Evolutionary conservation across 2,797 vertebrate species (phyloP), one percentile per base, ranked within the genome.

Genomic region (Betta splendens): DNA sequence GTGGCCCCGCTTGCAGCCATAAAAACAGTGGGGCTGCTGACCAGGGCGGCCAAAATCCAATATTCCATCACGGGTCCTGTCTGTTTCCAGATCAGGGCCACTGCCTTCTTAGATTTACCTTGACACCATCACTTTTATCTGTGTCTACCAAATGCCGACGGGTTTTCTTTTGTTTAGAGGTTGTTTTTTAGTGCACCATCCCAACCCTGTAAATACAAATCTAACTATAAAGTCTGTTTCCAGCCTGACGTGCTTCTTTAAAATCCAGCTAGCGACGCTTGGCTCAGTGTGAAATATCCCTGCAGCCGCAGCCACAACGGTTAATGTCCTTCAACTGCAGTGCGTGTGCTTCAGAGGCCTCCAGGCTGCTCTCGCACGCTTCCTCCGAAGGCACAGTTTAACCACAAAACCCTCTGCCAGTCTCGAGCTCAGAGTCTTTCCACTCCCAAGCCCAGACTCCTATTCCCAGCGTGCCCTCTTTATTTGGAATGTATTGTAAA

Each of bases 31-130:
- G 90, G 87, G 83, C 83, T 12, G 54, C 72, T 77, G 86, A 87
- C 84, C 89, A 90, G 84, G 85, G 73, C 83, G 74, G 82, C 80
- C 72, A 78, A 91, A 92, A 92, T 92, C 86, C 90, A 91, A 92
- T 92, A 91, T 90, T 79, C 85, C 67, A 87, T 89, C 84, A 87
- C 72, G 62, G 81, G 77, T n/a, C 72, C 85, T 81, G 80, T 87
- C 66, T 3, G 61, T 64, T 72, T 76, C 70, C 71, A 79, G 91
- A 89, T 91, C 84, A 72, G 91, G 91, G 88, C 88, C 89, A 89
- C 83, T 78, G 81, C 81, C 85, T 91, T 80, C 91, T 90, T 87
- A 90, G 37, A 91, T 91, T 91, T 89, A 83, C 86, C 85, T 84
- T 80, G 87, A 84, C 75, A 49, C 84, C 82, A 88, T 81, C 75